phyloP scores from a whole-genome alignment of 2,888 invertebrate species.

The Polydrusus tereticollis region DNA sequence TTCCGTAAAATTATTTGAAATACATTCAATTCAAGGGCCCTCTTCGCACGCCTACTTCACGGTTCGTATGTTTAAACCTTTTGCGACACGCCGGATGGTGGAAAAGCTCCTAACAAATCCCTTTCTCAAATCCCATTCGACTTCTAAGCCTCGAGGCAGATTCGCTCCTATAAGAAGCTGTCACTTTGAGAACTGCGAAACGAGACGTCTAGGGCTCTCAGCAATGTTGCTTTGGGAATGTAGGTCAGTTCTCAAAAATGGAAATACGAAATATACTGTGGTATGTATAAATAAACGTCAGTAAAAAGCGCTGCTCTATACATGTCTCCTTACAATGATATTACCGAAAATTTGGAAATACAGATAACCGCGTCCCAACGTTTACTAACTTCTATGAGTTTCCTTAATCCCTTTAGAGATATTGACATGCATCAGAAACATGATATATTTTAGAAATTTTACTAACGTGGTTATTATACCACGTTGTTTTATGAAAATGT shows the following conservation, averaged over 20 bases:
- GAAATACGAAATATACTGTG: not conserved
- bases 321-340: too few species aligned
- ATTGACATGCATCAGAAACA: too few species aligned
- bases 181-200: conserved; percentile 3
- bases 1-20: not conserved
- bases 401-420: too few species aligned
- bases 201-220: not conserved
- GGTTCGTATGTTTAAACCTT: conserved; percentile 2
- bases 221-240: not conserved
- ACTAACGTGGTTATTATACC: too few species aligned
- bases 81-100: not conserved
- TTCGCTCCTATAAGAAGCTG: not conserved
- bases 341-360: too few species aligned
- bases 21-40: conserved; percentile 1
- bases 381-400: too few species aligned
- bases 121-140: conserved; percentile 14
- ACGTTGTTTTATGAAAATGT: too few species aligned
- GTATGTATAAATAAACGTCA: too few species aligned
- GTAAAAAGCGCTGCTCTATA: too few species aligned
- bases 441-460: too few species aligned
- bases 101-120: conserved; percentile 12
- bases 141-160: conserved; percentile 8
- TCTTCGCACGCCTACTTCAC: not conserved
- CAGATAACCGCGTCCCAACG: too few species aligned
- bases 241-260: not conserved